A percentile compares a stretch with the other conserved stretches of the same genome.
Evolutionary conservation across 2,888 invertebrate genomes (phyloP).

Genomic region (Cosmia trapezina): DNA sequence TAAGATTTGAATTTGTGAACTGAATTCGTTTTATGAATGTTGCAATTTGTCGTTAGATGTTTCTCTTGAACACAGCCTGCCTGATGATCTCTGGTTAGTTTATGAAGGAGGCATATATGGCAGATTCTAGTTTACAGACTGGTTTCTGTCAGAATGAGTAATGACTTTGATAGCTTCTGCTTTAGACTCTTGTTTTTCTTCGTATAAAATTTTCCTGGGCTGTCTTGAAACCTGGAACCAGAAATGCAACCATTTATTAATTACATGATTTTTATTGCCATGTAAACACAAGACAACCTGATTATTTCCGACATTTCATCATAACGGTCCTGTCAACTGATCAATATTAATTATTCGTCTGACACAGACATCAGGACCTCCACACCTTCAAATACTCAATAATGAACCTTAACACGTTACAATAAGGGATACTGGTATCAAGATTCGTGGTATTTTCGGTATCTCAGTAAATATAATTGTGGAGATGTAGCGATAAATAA

Average conservation of each 20-base stretch:
- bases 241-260: constrained; percentile 1
- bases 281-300: constrained; percentile 46
- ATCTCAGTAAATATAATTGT: constrained; percentile 37
- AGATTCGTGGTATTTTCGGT: constrained; percentile 19
- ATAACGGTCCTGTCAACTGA: constrained; percentile 72
- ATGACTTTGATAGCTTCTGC: constrained; percentile 37
- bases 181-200: constrained; percentile 45
- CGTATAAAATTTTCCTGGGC: constrained; percentile 34
- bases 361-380: constrained; percentile 48
- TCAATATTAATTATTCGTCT: constrained; percentile 76
- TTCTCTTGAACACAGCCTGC: constrained; percentile 13
- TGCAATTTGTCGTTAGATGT: constrained; percentile 16
- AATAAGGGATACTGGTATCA: constrained; percentile 1
- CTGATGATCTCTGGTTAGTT: constrained; percentile 28
- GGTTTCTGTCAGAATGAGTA: constrained; percentile 33
- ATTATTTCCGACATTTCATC: constrained; percentile 65
- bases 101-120: constrained; percentile 19
- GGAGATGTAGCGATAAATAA: constrained; percentile 66
- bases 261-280: background rate
- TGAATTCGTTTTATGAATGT: constrained; percentile 32
- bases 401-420: constrained; percentile 7
- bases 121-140: constrained; percentile 36
- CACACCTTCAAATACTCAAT: constrained; percentile 28
- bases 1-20: constrained; percentile 42
- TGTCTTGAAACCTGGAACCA: constrained; percentile 13